Conservation (phyloP, 2,113 vertebrate genomes). For the Manacus vitellinus region DNA sequence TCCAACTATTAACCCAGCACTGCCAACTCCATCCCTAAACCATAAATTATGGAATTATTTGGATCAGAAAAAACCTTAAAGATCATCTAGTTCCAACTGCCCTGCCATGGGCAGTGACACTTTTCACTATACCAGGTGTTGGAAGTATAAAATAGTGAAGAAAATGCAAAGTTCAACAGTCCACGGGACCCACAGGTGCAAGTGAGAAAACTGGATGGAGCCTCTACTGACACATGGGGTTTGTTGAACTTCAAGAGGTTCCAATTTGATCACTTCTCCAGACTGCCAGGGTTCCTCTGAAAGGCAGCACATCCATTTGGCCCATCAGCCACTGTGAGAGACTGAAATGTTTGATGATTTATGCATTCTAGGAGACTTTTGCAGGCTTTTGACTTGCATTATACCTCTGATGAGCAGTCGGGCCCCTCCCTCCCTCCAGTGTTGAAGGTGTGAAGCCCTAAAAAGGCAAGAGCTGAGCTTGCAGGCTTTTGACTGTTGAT, state of each 20-base stretch:
- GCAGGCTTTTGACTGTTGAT: too few relatives aligned
- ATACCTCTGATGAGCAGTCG: too few relatives aligned
- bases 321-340: background rate
- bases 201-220: background rate
- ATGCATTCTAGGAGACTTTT: too few relatives aligned
- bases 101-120: background rate
- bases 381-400: too few relatives aligned
- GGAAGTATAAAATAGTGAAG: background rate
- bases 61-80: background rate
- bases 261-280: background rate
- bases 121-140: background rate
- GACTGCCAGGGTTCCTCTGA: background rate
- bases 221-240: background rate
- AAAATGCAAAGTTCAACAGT: background rate
- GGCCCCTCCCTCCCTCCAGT: too few relatives aligned
- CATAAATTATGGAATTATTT: background rate
- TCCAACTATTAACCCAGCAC: background rate
- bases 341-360: too few relatives aligned
- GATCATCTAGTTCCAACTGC: background rate
- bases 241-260: background rate
- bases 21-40: background rate
- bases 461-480: too few relatives aligned
- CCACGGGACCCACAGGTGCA: background rate
- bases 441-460: too few relatives aligned
- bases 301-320: background rate